These are phyloP conservation scores for Nipponia nippon DNA, from an alignment of 2,113 vertebrate species.

Conservation along the genomic window DNA sequence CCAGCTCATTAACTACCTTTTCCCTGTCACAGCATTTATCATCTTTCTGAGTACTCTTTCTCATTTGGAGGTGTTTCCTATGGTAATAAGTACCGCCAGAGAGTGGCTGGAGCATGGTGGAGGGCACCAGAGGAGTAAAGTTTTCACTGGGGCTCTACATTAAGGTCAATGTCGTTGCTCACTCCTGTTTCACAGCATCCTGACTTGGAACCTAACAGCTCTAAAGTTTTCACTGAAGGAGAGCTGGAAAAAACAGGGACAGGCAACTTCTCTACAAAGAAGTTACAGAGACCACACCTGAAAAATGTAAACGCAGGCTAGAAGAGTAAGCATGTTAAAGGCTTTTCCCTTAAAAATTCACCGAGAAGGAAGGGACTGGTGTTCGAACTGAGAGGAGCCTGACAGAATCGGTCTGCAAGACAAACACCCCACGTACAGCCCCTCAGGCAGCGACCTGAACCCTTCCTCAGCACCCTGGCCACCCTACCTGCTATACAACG, in stretches of 20 bases:
- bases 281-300: background rate
- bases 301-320: background rate
- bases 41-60: background rate
- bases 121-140: background rate
- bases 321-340: background rate
- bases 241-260: background rate
- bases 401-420: background rate
- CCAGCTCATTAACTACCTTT: background rate
- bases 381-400: background rate
- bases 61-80: background rate
- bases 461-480: background rate
- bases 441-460: background rate
- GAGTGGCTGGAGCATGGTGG: too few species aligned
- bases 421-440: background rate
- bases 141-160: background rate
- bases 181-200: background rate
- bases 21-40: background rate
- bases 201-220: background rate
- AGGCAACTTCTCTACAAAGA: background rate
- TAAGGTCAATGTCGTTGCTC: too few species aligned
- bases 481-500: rapidly evolving
- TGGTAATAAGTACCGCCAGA: background rate
- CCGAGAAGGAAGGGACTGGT: background rate
- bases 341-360: background rate
- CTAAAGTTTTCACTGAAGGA: background rate